A percentile compares a stretch with the other conserved stretches of the same genome.
These are phyloP conservation scores for Myanophis thanlyinensis DNA, from an alignment of 2,113 vertebrate genomes.

Conservation along the genomic window DNA sequence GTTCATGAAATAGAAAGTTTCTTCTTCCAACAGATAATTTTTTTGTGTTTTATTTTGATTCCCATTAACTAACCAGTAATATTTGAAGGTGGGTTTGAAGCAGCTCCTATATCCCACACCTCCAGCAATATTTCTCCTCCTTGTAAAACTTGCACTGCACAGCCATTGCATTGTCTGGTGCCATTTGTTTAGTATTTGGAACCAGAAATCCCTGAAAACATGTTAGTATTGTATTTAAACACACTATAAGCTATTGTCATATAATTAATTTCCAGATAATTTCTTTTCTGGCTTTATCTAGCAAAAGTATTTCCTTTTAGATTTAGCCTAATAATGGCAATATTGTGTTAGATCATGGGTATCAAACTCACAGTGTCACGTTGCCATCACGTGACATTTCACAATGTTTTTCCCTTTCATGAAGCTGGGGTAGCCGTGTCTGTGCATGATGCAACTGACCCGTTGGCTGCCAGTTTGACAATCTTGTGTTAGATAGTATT, in stretches of 20 bases:
- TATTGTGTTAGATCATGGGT: neutral
- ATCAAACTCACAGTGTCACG: too few relatives aligned
- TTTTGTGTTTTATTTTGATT: conserved; percentile 8
- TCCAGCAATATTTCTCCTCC: conserved; percentile 8
- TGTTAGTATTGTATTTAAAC: neutral
- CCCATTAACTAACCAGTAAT: neutral
- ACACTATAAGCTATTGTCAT: neutral
- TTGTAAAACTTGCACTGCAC: neutral
- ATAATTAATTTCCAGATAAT: neutral
- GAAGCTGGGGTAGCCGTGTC: too few relatives aligned
- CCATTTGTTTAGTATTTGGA: conserved; percentile 20
- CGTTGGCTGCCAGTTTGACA: too few relatives aligned
- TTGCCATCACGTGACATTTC: too few relatives aligned
- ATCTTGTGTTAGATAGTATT: neutral
- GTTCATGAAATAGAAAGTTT: neutral
- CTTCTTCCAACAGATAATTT: neutral
- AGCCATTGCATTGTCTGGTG: neutral
- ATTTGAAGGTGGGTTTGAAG: conserved; percentile 1
- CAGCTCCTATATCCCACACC: conserved; percentile 3
- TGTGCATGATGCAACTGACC: too few relatives aligned
- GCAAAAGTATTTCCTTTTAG: neutral
- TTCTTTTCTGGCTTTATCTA: neutral
- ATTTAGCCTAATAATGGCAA: neutral
- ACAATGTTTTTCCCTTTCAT: too few relatives aligned
- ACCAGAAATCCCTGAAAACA: conserved; percentile 13